Conservation (phyloP, 2,888 invertebrate genomes). For the Gisinianus flammeolus region DNA sequence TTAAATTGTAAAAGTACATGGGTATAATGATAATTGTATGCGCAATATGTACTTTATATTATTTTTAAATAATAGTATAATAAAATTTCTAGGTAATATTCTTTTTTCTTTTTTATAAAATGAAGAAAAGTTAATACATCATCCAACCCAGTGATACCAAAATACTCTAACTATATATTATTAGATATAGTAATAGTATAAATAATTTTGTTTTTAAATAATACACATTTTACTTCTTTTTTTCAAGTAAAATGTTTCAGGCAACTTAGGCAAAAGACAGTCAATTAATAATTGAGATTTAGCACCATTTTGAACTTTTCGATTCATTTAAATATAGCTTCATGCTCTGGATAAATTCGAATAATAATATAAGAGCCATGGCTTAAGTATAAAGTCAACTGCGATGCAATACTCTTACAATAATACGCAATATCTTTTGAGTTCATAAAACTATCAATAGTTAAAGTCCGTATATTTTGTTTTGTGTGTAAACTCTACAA, state of each 20-base stretch:
- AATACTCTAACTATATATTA: no score
- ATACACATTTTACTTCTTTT: background rate
- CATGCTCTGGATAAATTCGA: background rate
- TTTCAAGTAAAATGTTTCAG: background rate
- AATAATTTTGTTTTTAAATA: background rate
- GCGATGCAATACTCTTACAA: background rate
- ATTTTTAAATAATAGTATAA: no score
- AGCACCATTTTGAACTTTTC: constrained; percentile 7
- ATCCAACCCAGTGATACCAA: no score
- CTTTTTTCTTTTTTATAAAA: no score
- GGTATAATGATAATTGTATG: no score
- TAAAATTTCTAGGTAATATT: no score
- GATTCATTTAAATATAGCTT: background rate
- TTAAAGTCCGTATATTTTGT: background rate
- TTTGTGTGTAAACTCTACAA: background rate
- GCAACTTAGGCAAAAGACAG: constrained; percentile 1
- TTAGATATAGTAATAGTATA: no score
- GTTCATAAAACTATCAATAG: background rate
- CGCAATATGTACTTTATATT: no score
- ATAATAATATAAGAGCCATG: background rate
- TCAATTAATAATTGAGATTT: background rate
- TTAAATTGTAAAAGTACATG: no score
- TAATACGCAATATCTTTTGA: background rate
- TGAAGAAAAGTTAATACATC: no score
- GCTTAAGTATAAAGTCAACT: background rate